phyloP scores from a whole-genome alignment of 2,888 invertebrate genomes.

The Willowsia nigromaculata region DNA sequence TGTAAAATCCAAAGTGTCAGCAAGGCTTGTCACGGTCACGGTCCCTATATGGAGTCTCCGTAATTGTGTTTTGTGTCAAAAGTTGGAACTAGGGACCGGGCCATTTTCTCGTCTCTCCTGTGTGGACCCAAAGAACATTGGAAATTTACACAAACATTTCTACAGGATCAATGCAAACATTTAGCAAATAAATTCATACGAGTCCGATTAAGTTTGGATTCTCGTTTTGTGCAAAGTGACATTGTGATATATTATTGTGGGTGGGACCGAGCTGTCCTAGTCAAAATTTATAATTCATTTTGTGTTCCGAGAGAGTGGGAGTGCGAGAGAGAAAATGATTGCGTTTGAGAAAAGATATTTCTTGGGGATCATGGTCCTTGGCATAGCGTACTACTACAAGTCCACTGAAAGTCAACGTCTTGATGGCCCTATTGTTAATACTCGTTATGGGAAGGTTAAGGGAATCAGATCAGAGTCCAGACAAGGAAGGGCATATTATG shows the following conservation, averaged over 20 bases:
- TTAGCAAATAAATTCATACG: neutral
- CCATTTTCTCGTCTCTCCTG: neutral
- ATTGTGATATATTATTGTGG: neutral
- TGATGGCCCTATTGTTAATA: constrained; percentile 62
- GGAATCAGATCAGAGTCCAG: constrained; percentile 62
- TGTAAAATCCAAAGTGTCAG: neutral
- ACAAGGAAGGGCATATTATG: constrained; percentile 54
- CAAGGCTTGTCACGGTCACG: neutral
- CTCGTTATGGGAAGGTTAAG: constrained; percentile 60
- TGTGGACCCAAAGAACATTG: neutral
- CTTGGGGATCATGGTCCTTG: constrained; percentile 58
- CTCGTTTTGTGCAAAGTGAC: neutral
- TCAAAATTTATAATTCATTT: neutral
- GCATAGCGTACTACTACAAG: constrained; percentile 71
- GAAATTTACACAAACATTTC: neutral
- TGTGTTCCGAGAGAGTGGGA: too few relatives aligned
- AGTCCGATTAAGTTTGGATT: neutral
- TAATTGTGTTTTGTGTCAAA: neutral
- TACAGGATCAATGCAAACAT: neutral
- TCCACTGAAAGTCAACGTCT: constrained; percentile 57
- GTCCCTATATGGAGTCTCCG: neutral
- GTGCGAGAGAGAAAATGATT: constrained; percentile 51
- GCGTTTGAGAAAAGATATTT: constrained; percentile 55
- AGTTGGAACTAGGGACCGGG: neutral
- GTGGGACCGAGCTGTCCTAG: neutral